Conservation (phyloP, 1,140 invertebrate genomes). For the Ceratitis capitata region DNA sequence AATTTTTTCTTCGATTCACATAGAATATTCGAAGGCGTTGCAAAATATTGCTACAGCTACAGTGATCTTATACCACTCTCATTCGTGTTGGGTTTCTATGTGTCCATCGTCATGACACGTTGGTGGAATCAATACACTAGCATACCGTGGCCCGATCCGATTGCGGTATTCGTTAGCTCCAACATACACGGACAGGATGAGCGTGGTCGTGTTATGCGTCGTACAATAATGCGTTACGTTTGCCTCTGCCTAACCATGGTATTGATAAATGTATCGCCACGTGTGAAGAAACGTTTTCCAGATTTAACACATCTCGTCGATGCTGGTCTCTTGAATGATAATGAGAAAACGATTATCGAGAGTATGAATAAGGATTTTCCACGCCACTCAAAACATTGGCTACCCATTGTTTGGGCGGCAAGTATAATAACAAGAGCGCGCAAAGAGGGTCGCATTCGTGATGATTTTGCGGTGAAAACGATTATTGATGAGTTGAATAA, state of each 20-base stretch:
- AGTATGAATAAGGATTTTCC: slow-evolving; percentile 85
- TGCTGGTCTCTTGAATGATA: slow-evolving; percentile 85
- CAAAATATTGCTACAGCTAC: slow-evolving; percentile 82
- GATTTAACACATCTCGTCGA: slow-evolving; percentile 89
- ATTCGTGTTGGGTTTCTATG: slow-evolving; percentile 92
- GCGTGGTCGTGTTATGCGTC: slow-evolving; percentile 83
- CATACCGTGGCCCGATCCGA: slow-evolving; percentile 84
- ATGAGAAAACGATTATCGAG: slow-evolving; percentile 84
- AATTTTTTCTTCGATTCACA: slow-evolving; percentile 48
- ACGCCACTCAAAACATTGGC: slow-evolving; percentile 91
- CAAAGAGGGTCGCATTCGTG: slow-evolving; percentile 90
- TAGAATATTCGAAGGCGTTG: slow-evolving; percentile 79
- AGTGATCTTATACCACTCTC: slow-evolving; percentile 85
- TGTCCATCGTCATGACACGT: slow-evolving; percentile 90
- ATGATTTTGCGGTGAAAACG: slow-evolving; percentile 93
- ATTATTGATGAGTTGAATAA: slow-evolving; percentile 91
- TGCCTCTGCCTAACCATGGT: slow-evolving; percentile 87
- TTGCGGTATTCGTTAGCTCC: slow-evolving; percentile 81
- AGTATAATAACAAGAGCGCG: slow-evolving; percentile 87
- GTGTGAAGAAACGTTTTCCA: slow-evolving; percentile 93
- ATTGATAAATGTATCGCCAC: slow-evolving; percentile 84
- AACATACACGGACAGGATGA: slow-evolving; percentile 76
- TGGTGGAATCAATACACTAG: slow-evolving; percentile 92
- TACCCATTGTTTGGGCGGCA: slow-evolving; percentile 93
- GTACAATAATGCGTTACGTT: slow-evolving; percentile 86